Evolutionary conservation across 2,888 invertebrate species (phyloP).

Genomic region (Bellardia pandia): DNA sequence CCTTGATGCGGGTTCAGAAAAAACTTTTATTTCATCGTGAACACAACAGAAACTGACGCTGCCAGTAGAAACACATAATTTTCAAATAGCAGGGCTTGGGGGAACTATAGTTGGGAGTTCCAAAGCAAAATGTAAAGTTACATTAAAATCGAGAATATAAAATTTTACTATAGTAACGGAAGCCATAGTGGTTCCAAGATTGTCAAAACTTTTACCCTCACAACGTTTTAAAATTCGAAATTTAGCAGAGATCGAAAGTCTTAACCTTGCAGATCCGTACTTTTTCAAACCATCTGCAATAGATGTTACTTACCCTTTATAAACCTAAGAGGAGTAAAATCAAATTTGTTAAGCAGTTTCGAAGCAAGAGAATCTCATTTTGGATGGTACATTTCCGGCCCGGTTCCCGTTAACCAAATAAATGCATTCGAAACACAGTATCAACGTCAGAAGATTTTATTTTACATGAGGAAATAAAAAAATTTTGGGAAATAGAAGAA

Average conservation of each 20-base stretch:
- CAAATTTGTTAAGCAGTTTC: background rate
- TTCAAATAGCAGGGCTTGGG: background rate
- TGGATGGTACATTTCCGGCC: background rate
- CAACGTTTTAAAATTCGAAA: too few relatives aligned
- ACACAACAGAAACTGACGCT: background rate
- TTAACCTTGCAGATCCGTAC: slow-evolving; percentile 44
- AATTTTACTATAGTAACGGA: background rate
- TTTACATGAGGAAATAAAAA: slow-evolving; percentile 13
- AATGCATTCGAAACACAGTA: background rate
- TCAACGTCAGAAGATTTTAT: background rate
- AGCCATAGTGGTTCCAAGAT: background rate
- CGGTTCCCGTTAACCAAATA: background rate
- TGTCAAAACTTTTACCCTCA: background rate
- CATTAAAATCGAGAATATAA: background rate
- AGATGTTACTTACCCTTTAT: slow-evolving; percentile 40
- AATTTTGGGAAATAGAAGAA: slow-evolving; percentile 35
- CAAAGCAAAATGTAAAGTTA: background rate
- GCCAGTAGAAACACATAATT: background rate
- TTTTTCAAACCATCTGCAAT: slow-evolving; percentile 30
- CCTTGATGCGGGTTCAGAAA: background rate
- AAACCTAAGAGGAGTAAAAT: slow-evolving; percentile 3
- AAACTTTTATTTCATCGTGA: background rate
- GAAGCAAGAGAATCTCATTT: background rate
- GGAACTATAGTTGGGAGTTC: background rate
- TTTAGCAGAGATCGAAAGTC: background rate